A percentile compares a stretch with the other conserved stretches of the same genome.
Evolutionary conservation across 1,140 invertebrate genomes (phyloP).

Genomic region (Drosophila ironensis): DNA sequence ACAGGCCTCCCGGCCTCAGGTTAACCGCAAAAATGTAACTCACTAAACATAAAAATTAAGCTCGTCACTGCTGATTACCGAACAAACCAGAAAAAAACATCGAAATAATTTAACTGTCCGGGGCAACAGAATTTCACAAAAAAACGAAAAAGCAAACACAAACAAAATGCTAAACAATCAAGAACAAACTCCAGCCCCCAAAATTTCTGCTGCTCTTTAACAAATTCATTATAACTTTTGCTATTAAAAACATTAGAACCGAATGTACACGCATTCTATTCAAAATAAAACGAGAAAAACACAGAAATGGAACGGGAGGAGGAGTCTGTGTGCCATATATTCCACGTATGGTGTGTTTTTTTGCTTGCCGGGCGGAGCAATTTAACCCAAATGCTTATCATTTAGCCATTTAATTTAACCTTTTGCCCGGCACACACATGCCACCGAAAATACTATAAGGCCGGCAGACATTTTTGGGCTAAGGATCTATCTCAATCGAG

Average conservation of each 20-base stretch:
- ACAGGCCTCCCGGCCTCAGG: constrained; percentile 21
- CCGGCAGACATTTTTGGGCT: constrained; percentile 6
- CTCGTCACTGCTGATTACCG: constrained; percentile 60
- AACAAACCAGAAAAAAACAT: constrained; percentile 65
- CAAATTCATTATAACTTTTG: constrained; percentile 80
- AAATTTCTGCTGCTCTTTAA: constrained; percentile 57
- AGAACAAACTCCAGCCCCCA: constrained; percentile 5
- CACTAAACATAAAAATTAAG: constrained; percentile 72
- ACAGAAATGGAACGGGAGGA: not conserved
- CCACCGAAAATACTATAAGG: constrained; percentile 24
- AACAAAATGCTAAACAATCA: constrained; percentile 51
- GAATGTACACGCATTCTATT: constrained; percentile 51
- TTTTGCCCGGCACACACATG: constrained; percentile 56
- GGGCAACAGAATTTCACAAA: constrained; percentile 48
- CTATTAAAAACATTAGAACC: constrained; percentile 79
- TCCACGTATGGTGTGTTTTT: too few species aligned
- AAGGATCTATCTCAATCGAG: not conserved
- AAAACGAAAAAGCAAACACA: constrained; percentile 17
- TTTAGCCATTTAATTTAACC: constrained; percentile 80
- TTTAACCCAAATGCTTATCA: constrained; percentile 81
- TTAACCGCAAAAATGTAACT: constrained; percentile 46
- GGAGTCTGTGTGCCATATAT: constrained; percentile 30
- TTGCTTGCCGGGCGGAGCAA: constrained; percentile 47
- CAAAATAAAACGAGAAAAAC: not conserved
- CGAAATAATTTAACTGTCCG: constrained; percentile 48